Base-by-base conservation (phyloP, 1,140 invertebrate species). In the Drosophila tristis region DNA sequence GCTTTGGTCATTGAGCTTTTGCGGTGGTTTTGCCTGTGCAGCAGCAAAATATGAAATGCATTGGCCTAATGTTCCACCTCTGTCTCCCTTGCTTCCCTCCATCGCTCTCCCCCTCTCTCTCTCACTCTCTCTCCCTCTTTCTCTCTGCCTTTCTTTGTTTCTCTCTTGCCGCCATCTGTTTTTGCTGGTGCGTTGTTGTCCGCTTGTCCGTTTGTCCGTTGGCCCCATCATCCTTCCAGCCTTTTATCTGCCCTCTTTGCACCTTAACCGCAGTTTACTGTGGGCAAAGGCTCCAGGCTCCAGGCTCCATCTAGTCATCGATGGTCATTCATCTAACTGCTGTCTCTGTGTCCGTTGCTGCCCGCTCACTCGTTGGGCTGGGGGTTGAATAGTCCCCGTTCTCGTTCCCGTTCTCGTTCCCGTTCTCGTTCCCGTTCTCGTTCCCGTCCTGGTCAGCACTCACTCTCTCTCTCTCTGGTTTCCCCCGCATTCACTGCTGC, bases 241-340 rank as follows among this genome's bases (percentile, higher is more conserved):
- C 51, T 31, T 74, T 58, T 44, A 49, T 66, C 42, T 48, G 31
- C 39, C 15, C 67, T 63, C 67, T 73, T 73, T 73, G 67, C 73
- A 79, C 59, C 74, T 82, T 70, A 74, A 73, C 74, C 76, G 44
- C 81, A 77, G 77, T 67, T 86, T 74, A 77, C 81, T 77, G 66
- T 80, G 81, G 26, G 16, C 16, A 16, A 16, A 16, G 16, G 16
- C 16, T 16, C 16, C 16, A 1, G 16, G 67, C 56, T 58, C 51
- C 39, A 63, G 64, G 63, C 64, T 60, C 57, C 78, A 80, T 80
- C 78, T 85, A 71, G 66, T 59, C 72, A 72, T 59, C 63, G 60
- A 73, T 85, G 77, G 77, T 85, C 81, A 80, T 86, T 80, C 80
- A 84, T 84, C 81, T 80, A 64, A 80, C 80, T 85, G 48, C 59